Conservation (phyloP, 2,888 invertebrate genomes). For the Cephus runcator region DNA sequence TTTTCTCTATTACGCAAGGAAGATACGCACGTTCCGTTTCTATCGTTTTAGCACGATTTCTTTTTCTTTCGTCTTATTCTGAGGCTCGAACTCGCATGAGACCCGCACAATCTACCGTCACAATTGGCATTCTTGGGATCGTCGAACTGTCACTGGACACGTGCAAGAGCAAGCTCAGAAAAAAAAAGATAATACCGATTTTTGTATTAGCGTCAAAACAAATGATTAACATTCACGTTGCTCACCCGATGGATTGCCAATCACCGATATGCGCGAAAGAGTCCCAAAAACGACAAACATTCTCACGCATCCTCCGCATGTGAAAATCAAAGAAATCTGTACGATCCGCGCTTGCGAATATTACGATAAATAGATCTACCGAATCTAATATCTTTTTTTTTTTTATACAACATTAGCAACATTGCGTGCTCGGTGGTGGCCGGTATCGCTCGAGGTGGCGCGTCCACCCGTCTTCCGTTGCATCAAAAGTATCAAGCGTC, state of each 20-base stretch:
- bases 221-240: not conserved
- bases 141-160: not conserved
- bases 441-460: not conserved
- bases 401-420: constrained; percentile 7
- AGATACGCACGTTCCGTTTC: not conserved
- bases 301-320: too few species aligned
- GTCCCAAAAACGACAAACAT: too few species aligned
- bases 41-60: not conserved
- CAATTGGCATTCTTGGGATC: not conserved
- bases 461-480: not conserved
- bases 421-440: not conserved
- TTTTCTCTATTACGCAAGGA: not conserved
- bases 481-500: not conserved
- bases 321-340: not conserved
- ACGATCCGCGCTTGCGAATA: not conserved
- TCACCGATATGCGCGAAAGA: not conserved
- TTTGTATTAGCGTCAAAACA: not conserved
- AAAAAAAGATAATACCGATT: not conserved
- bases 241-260: not conserved
- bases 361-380: not conserved
- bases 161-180: not conserved
- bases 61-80: not conserved
- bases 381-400: constrained; percentile 15
- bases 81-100: not conserved
- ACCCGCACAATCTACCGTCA: not conserved